Evolutionary conservation across 2,113 vertebrate species (phyloP), one percentile per base, ranked within the genome.

Genomic region (Tinamus guttatus): DNA sequence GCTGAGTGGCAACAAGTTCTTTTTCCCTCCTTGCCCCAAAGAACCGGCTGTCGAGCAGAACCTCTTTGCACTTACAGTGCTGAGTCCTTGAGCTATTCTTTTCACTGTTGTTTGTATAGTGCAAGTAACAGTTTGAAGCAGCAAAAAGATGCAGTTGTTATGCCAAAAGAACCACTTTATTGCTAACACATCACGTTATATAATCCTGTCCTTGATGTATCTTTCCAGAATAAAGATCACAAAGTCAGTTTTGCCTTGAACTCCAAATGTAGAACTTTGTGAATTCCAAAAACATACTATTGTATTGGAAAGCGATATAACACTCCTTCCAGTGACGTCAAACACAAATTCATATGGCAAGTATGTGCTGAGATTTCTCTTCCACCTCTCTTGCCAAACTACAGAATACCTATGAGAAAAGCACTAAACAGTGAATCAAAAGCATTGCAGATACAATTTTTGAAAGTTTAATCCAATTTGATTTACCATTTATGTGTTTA

Each of bases 301-400:
- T 94, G 67, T 43, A 81, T 90, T 69, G 79, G 65, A 90, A 95
- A 81, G 73, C 7, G 67, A 94, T 95, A 85, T 32, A 84, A 7
- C 28, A 69, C 11, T 70, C 9, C n/a, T 93, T 64, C 15, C 30
- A 60, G 43, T 56, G 79, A 93, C 1, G 10, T 84, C 76, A 94
- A 81, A 87, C 60, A 43, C 15, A 47, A 52, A 88, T 32, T 94
- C 64, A 78, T 20, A 85, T 20, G 27, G n/a, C 59, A 92, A 56
- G 88, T 25, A 28, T 81, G 62, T 88, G 32, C 60, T 65, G 32
- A 71, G 38, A 36, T 71, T 51, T 75, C 40, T 47, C 41, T 86
- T 78, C 62, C 69, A 11, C 11, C n/a, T 71, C 13, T 88, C 47
- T 76, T 41, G 52, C 38, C 77, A 84, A 88, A 54, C 8, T 85